Evolutionary conservation across 2,797 vertebrate species (phyloP), one percentile per base, ranked within the genome.

Genomic region (Avahi laniger): DNA sequence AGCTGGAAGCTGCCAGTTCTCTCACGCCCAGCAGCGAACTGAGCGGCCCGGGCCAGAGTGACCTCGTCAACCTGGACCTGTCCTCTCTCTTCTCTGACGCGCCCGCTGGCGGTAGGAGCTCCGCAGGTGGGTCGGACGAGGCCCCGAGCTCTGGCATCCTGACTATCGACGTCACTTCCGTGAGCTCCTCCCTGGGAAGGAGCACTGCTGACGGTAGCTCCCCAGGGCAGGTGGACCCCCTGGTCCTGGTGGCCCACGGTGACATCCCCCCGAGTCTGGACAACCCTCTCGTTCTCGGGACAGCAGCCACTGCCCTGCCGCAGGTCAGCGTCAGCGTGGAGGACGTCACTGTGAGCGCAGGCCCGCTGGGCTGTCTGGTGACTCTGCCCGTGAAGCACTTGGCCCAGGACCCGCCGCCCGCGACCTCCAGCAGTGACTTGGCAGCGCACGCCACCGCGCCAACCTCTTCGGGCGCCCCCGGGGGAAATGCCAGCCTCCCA

Each of bases 1-100:
- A 99, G 94, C 99, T 99, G 59, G 99, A 99, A 98, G 99, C 99
- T 93, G 98, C 99, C 0, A 99, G 99, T 89, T 99, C 99, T 30
- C 98, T 99, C 72, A 99, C 99, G 0, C 99, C 99, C 20, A 99
- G 99, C 98, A 99, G 98, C 4, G 99, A 99, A 94, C 99, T 99
- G 35, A 98, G 99, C 65, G 99, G 99, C 92, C 97, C 99, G 0
- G 98, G 99, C 54, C 99, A 99, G 46, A 99, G 98, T 0, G 99
- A 99, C 96, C 98, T 99, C 79, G 98, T 98, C 97, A 99, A 99
- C 96, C 93, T 99, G 81, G 99, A 99, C 98, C 99, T 99, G 0
- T 99, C 99, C 24, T 99, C 99, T 7, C 99, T 99, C 20, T 99
- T 99, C 98, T 99, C 99, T 12, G 98, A 98, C 0, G 98, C 99